Evolutionary conservation across 1,140 invertebrate species (phyloP).

Genomic region (Zaprionus kolodkinae): DNA sequence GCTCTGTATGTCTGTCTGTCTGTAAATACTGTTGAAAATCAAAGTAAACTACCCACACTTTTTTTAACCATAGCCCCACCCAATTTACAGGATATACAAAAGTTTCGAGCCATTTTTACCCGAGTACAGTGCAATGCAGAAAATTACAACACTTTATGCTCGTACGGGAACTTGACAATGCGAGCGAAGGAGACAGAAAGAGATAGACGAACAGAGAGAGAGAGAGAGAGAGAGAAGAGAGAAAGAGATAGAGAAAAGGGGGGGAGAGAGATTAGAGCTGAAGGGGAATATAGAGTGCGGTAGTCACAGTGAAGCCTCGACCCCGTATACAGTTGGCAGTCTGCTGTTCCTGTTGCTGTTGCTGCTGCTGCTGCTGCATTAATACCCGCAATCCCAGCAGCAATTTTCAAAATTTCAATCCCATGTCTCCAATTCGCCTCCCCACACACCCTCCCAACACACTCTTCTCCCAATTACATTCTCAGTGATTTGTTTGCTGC

Average conservation of each 20-base stretch:
- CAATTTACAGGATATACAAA: constrained; percentile 18
- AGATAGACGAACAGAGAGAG: neutral
- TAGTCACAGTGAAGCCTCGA: neutral
- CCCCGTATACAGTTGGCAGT: constrained; percentile 12
- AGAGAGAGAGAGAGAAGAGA: neutral
- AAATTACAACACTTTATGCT: constrained; percentile 67
- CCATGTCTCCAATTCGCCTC: constrained; percentile 23
- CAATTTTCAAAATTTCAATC: constrained; percentile 73
- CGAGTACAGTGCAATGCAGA: constrained; percentile 44
- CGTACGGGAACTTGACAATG: constrained; percentile 9
- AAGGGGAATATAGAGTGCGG: neutral
- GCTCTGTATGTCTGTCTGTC: no score
- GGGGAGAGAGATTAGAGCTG: neutral
- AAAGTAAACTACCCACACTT: neutral
- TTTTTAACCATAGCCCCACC: neutral
- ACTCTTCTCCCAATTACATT: constrained; percentile 38
- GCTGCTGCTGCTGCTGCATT: constrained; percentile 45
- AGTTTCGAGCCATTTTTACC: constrained; percentile 62
- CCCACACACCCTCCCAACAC: neutral
- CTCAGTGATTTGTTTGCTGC: constrained; percentile 69
- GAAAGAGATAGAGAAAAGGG: constrained; percentile 16
- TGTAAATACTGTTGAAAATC: neutral
- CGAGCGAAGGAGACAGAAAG: neutral
- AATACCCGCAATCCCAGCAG: constrained; percentile 78
- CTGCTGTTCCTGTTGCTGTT: neutral